Evolutionary conservation across 1,140 invertebrate genomes (phyloP).

Genomic region (Cylas formicarius): DNA sequence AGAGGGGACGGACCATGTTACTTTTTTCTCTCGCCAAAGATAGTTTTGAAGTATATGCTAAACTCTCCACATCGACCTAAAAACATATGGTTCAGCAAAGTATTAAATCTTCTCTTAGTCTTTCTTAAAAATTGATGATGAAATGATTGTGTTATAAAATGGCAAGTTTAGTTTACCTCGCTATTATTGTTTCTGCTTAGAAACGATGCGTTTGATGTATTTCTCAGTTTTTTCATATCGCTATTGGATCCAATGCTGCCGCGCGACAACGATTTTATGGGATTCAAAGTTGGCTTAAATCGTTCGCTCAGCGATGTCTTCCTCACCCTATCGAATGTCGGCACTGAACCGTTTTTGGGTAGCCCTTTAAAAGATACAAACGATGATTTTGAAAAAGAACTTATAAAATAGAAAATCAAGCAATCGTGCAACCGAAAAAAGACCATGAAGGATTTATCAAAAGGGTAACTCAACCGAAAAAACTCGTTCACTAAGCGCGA

Average conservation of each 20-base stretch:
- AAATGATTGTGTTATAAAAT: slow-evolving; percentile 3
- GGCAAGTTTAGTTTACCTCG: slow-evolving; percentile 37
- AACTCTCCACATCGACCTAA: slow-evolving; percentile 37
- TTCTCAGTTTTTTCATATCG: slow-evolving; percentile 46
- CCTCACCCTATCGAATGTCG: slow-evolving; percentile 75
- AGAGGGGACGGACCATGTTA: slow-evolving; percentile 82
- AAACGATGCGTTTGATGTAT: slow-evolving; percentile 51
- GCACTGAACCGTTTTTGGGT: slow-evolving; percentile 81
- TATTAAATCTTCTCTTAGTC: too few relatives aligned
- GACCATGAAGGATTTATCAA: too few relatives aligned
- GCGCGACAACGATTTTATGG: slow-evolving; percentile 63
- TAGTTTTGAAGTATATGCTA: slow-evolving; percentile 42
- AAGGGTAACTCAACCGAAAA: too few relatives aligned
- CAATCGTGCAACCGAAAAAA: too few relatives aligned
- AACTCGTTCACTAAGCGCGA: too few relatives aligned
- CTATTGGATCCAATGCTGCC: slow-evolving; percentile 51
- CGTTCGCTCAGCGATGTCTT: slow-evolving; percentile 72
- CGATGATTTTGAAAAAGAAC: too few relatives aligned
- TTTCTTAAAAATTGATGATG: neutral
- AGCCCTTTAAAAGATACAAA: slow-evolving; percentile 45
- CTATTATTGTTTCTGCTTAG: slow-evolving; percentile 55
- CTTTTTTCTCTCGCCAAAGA: slow-evolving; percentile 52
- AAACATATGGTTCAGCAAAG: too few relatives aligned
- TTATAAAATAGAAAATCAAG: too few relatives aligned
- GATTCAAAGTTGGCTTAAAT: slow-evolving; percentile 69